phyloP scores from a whole-genome alignment of 2,797 vertebrate species.

The Cyprinella venusta region DNA sequence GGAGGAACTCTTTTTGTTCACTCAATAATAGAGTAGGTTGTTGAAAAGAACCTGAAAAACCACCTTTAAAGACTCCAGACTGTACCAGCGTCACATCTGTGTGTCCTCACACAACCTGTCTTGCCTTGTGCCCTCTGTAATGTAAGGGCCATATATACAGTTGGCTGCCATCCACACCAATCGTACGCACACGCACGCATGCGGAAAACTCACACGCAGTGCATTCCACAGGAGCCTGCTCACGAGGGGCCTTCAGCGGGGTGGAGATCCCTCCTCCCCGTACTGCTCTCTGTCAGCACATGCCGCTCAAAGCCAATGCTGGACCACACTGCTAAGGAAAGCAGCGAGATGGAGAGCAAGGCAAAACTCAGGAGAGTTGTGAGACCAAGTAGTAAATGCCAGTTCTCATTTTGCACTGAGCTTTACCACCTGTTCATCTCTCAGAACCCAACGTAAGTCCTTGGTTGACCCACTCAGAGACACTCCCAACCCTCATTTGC shows the following conservation, averaged over 20 bases:
- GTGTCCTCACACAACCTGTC: conserved; percentile 73
- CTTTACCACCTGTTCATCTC: conserved; percentile 51
- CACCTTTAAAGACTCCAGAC: conserved; percentile 26
- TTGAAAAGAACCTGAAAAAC: not conserved
- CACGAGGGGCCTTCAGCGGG: conserved; percentile 52
- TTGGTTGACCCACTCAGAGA: conserved; percentile 40
- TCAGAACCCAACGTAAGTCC: conserved; percentile 37
- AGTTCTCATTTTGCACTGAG: conserved; percentile 43
- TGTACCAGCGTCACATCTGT: conserved; percentile 46
- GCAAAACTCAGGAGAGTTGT: conserved; percentile 60
- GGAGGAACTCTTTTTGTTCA: not conserved
- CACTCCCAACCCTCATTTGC: conserved; percentile 33
- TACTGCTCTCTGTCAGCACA: conserved; percentile 58
- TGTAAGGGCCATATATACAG: conserved; percentile 79
- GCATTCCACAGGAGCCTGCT: conserved; percentile 59
- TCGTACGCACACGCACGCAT: conserved; percentile 51
- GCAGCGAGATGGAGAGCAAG: conserved; percentile 7
- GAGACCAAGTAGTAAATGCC: conserved; percentile 60
- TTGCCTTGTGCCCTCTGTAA: conserved; percentile 66
- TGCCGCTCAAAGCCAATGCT: conserved; percentile 46
- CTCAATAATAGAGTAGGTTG: not conserved
- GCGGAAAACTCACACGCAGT: conserved; percentile 42
- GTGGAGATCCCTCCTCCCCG: conserved; percentile 36
- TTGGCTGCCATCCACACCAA: conserved; percentile 76
- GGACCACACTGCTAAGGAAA: conserved; percentile 55